These are phyloP conservation scores for Silurus aristotelis DNA, from an alignment of 2,797 vertebrate genomes.

Conservation along the genomic window DNA sequence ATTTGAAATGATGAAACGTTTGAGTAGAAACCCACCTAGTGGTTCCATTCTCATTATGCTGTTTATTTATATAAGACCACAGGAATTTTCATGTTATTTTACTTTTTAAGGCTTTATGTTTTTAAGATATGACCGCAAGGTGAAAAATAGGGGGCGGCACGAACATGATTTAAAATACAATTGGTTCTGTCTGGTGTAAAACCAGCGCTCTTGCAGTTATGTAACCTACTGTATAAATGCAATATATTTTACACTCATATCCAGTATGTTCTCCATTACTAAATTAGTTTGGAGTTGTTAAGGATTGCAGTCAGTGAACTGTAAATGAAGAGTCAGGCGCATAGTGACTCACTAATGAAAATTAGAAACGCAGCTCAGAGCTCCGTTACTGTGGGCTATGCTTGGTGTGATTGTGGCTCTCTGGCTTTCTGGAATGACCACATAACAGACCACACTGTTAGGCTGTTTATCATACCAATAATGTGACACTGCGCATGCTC, in stretches of 20 bases:
- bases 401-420: conserved; percentile 30
- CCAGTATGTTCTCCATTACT: background rate
- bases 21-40: background rate
- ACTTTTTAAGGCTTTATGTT: too few species aligned
- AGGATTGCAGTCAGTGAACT: background rate
- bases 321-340: background rate
- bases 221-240: background rate
- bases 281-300: background rate
- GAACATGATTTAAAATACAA: too few species aligned
- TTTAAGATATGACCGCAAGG: too few species aligned
- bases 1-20: background rate
- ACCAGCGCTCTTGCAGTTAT: background rate
- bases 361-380: conserved; percentile 2
- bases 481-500: conserved; percentile 30
- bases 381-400: background rate
- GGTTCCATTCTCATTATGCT: background rate
- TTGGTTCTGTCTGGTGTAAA: background rate
- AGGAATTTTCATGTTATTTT: too few species aligned
- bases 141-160: too few species aligned
- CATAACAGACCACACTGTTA: conserved; percentile 27
- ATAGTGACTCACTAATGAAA: conserved; percentile 6
- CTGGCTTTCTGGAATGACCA: conserved; percentile 43
- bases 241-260: background rate
- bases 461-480: conserved; percentile 42
- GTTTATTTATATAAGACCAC: too few species aligned